Evolutionary conservation across 2,888 invertebrate species (phyloP), one percentile per base, ranked within the genome.

Genomic region (Adelphocoris suturalis): DNA sequence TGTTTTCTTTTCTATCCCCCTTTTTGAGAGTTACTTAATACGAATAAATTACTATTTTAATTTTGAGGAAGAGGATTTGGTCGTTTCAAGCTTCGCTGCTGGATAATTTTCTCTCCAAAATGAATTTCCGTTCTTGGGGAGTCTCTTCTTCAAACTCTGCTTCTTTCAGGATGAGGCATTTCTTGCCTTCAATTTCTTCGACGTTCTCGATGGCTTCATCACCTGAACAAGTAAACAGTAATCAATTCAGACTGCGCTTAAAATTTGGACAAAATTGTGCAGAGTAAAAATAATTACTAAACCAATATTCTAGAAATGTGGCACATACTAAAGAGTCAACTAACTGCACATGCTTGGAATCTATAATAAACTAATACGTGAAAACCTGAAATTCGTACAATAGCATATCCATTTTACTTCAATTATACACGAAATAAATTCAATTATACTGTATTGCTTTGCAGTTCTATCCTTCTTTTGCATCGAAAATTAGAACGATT

Each of bases 81-180:
- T 14, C 61, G 13, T 46, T 89, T 89, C 47, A 90, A 37, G 90
- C 90, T 27, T 90, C 90, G 86, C 90, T 90, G 57, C 90, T 90
- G 12, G 90, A 90, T 19, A 76, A 37, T 86, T 90, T 90, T 52
- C 90, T 85, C 78, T 90, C 86, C 46, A 90, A 78, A 68, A 85
- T 47, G 23, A 90, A 90, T 57, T 55, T 75, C 80, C 86, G 46
- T 19, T 86, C 78, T 52, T 80, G 52, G 37, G 75, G 46, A 57
- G 57, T 19, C 11, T 80, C 86, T 47, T 86, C 90, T 86, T 86
- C 90, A 23, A 76, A 85, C 27, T 86, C 90, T 76, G 75, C 57
- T 7, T 82, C 82, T 52, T 89, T 68, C 19, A 89, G 76, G n/a
- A 89, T 81, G 48, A 89, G 52, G 19, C 81, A 89, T 48, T 89